These are phyloP conservation scores for Rhagoletis pomonella DNA, from an alignment of 1,140 invertebrate genomes.

Conservation along the genomic window DNA sequence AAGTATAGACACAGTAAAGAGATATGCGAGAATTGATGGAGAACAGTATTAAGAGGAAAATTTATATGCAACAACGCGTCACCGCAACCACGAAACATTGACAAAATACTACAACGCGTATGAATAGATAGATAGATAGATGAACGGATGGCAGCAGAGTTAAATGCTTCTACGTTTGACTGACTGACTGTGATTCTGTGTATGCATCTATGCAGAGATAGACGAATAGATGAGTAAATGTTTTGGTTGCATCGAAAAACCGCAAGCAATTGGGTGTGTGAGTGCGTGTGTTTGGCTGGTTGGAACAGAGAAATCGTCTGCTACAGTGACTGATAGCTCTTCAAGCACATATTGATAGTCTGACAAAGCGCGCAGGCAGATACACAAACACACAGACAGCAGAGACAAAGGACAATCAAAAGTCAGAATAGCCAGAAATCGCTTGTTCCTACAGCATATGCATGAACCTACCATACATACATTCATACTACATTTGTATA, in stretches of 20 bases:
- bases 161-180: neutral
- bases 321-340: conserved; percentile 23
- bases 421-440: neutral
- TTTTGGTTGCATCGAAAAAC: conserved; percentile 13
- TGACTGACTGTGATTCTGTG: too few relatives aligned
- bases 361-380: neutral
- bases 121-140: neutral
- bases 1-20: neutral
- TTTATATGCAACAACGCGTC: conserved; percentile 49
- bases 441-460: neutral
- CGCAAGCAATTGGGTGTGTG: neutral
- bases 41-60: conserved; percentile 17
- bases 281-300: neutral
- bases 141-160: neutral
- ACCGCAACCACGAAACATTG: conserved; percentile 44
- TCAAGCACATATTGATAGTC: too few relatives aligned
- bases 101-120: conserved; percentile 19
- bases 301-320: neutral
- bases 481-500: too few relatives aligned
- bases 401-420: conserved; percentile 6
- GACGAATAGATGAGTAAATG: neutral
- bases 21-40: conserved; percentile 18
- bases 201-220: neutral
- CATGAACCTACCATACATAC: neutral
- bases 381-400: neutral